Percentiles rank a stretch among this genome's conserved stretches.
phyloP scores from a whole-genome alignment of 2,888 invertebrate genomes.

The Ethmia dodecea region DNA sequence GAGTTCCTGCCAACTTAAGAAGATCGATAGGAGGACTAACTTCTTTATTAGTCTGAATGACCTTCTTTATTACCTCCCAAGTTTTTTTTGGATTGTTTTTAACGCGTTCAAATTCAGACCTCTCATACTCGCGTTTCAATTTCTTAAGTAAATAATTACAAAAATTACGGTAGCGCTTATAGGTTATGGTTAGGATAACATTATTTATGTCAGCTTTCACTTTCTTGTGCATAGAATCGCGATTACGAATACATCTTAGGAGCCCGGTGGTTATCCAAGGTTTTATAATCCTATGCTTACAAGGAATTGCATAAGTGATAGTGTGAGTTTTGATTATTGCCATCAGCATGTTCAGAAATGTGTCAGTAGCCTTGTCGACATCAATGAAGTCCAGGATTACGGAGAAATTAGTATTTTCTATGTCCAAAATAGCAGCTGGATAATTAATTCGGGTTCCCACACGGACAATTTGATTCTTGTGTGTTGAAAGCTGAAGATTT shows the following conservation, averaged over 20 bases:
- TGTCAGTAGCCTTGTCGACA: neutral
- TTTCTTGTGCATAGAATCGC: neutral
- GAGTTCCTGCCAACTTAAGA: neutral
- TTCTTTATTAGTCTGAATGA: neutral
- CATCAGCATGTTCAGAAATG: neutral
- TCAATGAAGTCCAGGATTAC: neutral
- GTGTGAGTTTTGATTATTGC: neutral
- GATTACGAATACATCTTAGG: neutral
- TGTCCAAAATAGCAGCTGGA: neutral
- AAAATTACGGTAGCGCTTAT: slow-evolving; percentile 3
- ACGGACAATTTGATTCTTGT: neutral
- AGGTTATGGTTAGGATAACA: neutral
- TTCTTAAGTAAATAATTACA: neutral
- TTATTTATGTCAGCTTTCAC: neutral
- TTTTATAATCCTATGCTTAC: neutral
- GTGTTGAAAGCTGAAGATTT: neutral
- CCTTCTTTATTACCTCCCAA: slow-evolving; percentile 1
- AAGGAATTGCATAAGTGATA: neutral
- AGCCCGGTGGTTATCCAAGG: slow-evolving; percentile 1
- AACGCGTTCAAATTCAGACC: neutral
- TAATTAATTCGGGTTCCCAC: neutral
- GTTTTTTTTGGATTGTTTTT: slow-evolving; percentile 1
- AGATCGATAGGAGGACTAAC: neutral
- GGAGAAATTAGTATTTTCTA: neutral
- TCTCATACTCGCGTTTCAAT: neutral